Conservation (phyloP, 1,140 invertebrate species). For the Drosophila auraria region DNA sequence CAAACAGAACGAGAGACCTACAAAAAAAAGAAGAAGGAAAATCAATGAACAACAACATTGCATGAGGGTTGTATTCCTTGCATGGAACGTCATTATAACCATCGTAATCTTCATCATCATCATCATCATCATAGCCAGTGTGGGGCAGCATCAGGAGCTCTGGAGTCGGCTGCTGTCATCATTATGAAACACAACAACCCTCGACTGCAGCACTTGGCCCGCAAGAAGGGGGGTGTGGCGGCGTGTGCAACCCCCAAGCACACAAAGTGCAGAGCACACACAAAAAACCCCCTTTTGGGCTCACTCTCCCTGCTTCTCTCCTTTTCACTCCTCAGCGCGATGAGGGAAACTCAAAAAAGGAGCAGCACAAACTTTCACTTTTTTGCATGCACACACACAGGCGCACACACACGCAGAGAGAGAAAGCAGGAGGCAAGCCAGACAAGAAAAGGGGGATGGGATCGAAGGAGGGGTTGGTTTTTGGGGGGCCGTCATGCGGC, state of each 20-base stretch:
- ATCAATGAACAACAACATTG: conserved; percentile 73
- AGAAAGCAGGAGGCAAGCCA: conserved; percentile 11
- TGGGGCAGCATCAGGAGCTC: conserved; percentile 64
- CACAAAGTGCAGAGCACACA: conserved; percentile 60
- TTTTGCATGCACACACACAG: conserved; percentile 57
- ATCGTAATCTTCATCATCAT: conserved; percentile 24
- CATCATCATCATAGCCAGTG: conserved; percentile 31
- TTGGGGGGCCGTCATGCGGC: conserved; percentile 69
- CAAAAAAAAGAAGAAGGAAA: conserved; percentile 29
- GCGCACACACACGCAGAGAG: not conserved
- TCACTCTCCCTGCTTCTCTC: not conserved
- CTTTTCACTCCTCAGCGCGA: not conserved
- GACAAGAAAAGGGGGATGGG: conserved; percentile 4
- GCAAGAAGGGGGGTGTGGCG: conserved; percentile 20
- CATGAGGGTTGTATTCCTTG: conserved; percentile 67
- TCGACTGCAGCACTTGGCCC: conserved; percentile 64
- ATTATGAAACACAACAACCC: conserved; percentile 79
- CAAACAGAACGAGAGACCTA: not conserved
- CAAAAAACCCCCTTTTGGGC: conserved; percentile 26
- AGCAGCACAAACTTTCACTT: conserved; percentile 79
- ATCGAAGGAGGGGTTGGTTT: not conserved
- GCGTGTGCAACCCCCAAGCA: conserved; percentile 43
- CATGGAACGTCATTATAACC: conserved; percentile 49
- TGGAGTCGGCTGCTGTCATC: conserved; percentile 61
- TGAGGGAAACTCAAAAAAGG: conserved; percentile 48